Base-by-base conservation (phyloP, 2,888 invertebrate species). In the Yponomeuta malinellus region DNA sequence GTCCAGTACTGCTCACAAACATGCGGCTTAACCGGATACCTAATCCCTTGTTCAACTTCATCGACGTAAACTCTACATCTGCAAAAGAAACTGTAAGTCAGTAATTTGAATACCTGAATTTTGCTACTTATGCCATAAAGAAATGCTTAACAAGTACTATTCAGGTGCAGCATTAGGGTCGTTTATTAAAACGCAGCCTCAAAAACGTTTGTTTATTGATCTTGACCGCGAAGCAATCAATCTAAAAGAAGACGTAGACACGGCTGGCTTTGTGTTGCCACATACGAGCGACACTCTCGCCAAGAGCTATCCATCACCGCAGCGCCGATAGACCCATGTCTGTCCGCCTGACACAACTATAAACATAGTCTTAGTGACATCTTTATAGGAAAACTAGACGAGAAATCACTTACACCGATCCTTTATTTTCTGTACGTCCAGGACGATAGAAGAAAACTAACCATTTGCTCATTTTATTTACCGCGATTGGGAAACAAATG, bases 261-360 rank as follows among this genome's bases (percentile, higher is more conserved):
- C 75, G 77, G 74, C 74, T 74, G 64, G 74, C 76, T 77, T 79
- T 79, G 78, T 79, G 76, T 76, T 76, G 76, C 77, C 79, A 79
- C 79, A 79, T 43, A 72, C 77, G 72, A 71, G 75, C 77, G 78
- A 79, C 80, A 78, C 75, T 74, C 71, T 71, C 70, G 72, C 73
- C 65, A 71, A 73, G 73, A 15, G 68, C 74, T 76, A 78, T 81
- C 79, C 78, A 78, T 78, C 77, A 78, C 73, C 64, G 65, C 29
- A 33, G 52, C 52, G 52, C 64, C 48, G 63, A 69, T 48, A 59
- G 48, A n/a, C 59, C 59, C 29, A 63, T 29, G n/a, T 23, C 70
- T 33, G 67, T 64, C 52, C 52, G 66, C 43, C 10, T 59, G 52
- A 67, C 52, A 71, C 43, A 37, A 64, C 64, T 69, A 71, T 69